Conservation (phyloP, 2,888 invertebrate genomes). For the Cryptus armator region DNA sequence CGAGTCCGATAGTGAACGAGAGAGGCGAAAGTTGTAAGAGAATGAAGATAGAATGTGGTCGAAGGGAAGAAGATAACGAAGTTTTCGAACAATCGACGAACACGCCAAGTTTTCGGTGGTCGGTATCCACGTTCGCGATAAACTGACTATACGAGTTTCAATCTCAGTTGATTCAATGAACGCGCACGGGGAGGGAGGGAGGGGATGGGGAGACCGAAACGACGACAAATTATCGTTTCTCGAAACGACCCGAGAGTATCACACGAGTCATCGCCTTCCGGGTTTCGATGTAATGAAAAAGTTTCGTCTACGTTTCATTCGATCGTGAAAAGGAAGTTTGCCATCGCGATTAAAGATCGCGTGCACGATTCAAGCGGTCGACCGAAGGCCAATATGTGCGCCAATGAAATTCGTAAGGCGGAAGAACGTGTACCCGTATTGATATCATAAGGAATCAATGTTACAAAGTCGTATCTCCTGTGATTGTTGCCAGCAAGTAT, state of each 20-base stretch:
- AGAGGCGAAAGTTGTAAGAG: conserved; percentile 11
- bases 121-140: conserved; percentile 48
- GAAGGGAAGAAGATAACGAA: conserved; percentile 19
- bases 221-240: conserved; percentile 55
- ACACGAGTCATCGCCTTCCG: conserved; percentile 28
- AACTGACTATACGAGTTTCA: conserved; percentile 44
- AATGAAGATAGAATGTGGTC: conserved; percentile 1
- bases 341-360: neutral
- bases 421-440: neutral
- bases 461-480: neutral
- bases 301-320: conserved; percentile 38
- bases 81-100: conserved; percentile 57
- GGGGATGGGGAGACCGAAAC: neutral
- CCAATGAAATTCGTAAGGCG: neutral
- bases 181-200: conserved; percentile 9
- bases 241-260: conserved; percentile 43
- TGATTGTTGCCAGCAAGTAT: neutral
- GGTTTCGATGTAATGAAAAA: conserved; percentile 56
- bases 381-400: neutral
- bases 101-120: conserved; percentile 41
- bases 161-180: conserved; percentile 59
- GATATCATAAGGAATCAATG: neutral
- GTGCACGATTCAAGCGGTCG: neutral
- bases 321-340: neutral
- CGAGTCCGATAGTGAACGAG: conserved; percentile 12